Evolutionary conservation across 2,797 vertebrate species (phyloP), one percentile per base, ranked within the genome.

Genomic region (Premnoplex brunnescens): DNA sequence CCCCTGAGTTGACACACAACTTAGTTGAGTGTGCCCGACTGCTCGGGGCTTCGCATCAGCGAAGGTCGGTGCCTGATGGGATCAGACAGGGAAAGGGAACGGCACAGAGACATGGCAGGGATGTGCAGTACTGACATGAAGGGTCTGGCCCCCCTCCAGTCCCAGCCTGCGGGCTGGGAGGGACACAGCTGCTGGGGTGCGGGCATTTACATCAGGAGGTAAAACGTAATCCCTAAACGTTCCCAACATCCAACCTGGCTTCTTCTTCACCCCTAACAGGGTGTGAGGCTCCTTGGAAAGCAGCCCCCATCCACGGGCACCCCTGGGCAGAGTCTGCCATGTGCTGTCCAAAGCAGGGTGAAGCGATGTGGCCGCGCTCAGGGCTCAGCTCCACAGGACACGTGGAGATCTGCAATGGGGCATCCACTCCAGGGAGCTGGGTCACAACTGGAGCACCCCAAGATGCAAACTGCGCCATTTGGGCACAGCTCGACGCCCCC

Each of bases 101-200:
- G 2, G 74, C 44, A 3, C 2, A 0, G 55, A 89, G 68, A 76
- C 0, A 5, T 0, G 5, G 75, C 48, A 67, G 75, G 84, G 71
- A 81, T 1, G 2, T 3, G 62, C 30, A 39, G 52, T 3, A 21
- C 66, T 1, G 0, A 46, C 54, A 54, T 0, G 1, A 37, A 87
- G 63, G 59, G 27, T 71, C 84, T 58, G 86, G 7, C n/a, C 46
- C 24, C 55, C 1, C 54, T 93, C 58, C 83, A 64, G 73, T 8
- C 15, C 71, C 78, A 52, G 71, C 59, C 85, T 23, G 63, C 0
- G 0, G 81, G 55, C 80, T 88, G 85, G 82, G 88, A 94, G 76
- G 36, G 66, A 27, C 59, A 16, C 52, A 49, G 32, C 62, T 73
- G 66, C 56, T 26, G 66, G 36, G 20, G 5, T 27, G 73, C n/a